phyloP scores from a whole-genome alignment of 1,140 invertebrate genomes.

The Aphaenogaster rudis region DNA sequence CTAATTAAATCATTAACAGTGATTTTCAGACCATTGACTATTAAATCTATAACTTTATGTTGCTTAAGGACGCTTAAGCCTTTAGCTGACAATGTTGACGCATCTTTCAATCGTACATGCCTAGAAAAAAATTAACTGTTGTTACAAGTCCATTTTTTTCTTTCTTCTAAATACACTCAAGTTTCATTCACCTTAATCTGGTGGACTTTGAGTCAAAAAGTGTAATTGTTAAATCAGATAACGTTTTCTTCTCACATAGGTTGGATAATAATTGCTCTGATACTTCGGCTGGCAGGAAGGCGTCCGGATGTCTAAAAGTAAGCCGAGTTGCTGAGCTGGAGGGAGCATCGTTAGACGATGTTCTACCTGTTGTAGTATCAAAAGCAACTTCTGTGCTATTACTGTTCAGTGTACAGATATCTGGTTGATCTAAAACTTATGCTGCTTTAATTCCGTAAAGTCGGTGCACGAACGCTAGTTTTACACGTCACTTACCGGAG shows the following conservation, averaged over 20 bases:
- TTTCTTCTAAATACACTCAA: neutral
- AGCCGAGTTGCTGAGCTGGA: slow-evolving; percentile 84
- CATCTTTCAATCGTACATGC: slow-evolving; percentile 87
- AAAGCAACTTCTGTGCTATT: slow-evolving; percentile 70
- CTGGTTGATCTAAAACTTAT: slow-evolving; percentile 71
- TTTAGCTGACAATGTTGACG: slow-evolving; percentile 88
- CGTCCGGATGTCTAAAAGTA: slow-evolving; percentile 89
- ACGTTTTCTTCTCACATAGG: slow-evolving; percentile 89
- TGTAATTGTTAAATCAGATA: slow-evolving; percentile 90
- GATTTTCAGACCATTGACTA: slow-evolving; percentile 89
- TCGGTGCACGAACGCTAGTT: neutral
- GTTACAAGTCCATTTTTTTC: slow-evolving; percentile 30
- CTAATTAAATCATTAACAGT: slow-evolving; percentile 90
- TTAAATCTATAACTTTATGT: slow-evolving; percentile 90
- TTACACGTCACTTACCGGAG: slow-evolving; percentile 17
- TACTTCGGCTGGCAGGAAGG: slow-evolving; percentile 90
- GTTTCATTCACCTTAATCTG: slow-evolving; percentile 85
- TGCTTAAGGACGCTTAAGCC: slow-evolving; percentile 90
- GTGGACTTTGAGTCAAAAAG: slow-evolving; percentile 91
- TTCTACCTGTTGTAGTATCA: slow-evolving; percentile 71
- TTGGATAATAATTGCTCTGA: slow-evolving; percentile 90
- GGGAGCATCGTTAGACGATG: slow-evolving; percentile 75
- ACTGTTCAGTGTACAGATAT: slow-evolving; percentile 61
- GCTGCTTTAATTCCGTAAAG: slow-evolving; percentile 19
- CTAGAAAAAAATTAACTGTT: slow-evolving; percentile 77